Base-by-base conservation (phyloP, 1,140 invertebrate species). In the Drosophila parvula region DNA sequence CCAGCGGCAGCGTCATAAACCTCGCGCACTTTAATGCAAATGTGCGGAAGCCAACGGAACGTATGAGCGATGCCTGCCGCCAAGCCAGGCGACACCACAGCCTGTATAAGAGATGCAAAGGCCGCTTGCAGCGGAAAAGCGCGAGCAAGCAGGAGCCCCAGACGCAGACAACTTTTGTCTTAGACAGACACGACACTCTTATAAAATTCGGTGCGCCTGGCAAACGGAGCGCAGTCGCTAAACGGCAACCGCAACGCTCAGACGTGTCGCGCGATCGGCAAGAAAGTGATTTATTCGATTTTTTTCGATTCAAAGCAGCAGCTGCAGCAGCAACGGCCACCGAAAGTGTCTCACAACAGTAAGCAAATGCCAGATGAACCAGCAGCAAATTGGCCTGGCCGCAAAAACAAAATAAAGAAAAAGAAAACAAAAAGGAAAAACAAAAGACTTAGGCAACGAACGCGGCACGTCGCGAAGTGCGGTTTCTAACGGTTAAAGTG, bases 371-470 rank as follows among this genome's bases (percentile, higher is more conserved):
- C 58, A 78, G 64, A 76, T 73, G 71, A 28, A 81, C 36, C 36
- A 68, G 60, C 83, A 79, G 60, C 79, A 82, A 79, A 86, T 82
- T 82, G 82, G 62, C 78, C 38, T 32, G 59, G 38, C 56, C 51
- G 36, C 61, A 41, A 59, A 22, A 41, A 78, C 76, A 88, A 90
- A 84, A 84, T 50, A 9, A 30, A 16, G n/a, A 34, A 51, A 51
- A 51, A 5, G 10, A 11, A 32, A 34, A 53, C 34, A 18, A 16
- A 10, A 34, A 2, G 18, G 7, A 53, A 55, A 55, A 55, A 38
- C 81, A 85, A 91, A 88, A 89, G 88, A 89, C 88, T 89, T 89
- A 89, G 67, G 89, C 70, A 89, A 91, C 89, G 71, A 70, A 71
- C 53, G 43, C 67, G 64, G 53, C 69, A 78, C 59, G 74, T 74